phyloP scores from a whole-genome alignment of 2,113 vertebrate genomes.

The Oncorhynchus clarkii region DNA sequence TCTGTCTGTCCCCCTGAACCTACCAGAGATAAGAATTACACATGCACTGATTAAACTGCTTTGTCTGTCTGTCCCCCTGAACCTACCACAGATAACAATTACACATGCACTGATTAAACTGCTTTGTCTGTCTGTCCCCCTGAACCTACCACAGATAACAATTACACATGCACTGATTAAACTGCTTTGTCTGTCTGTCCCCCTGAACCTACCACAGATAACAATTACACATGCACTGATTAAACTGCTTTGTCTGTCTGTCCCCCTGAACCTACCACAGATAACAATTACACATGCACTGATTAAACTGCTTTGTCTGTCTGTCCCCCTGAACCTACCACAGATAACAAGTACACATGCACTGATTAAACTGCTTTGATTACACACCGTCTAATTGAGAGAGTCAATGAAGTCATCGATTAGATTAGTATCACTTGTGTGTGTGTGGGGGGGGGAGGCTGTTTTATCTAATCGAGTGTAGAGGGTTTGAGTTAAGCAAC shows the following conservation, averaged over 20 bases:
- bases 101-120: conserved; percentile 20
- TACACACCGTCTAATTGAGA: conserved; percentile 33
- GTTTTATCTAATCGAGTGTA: not conserved
- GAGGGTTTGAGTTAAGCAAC: not conserved
- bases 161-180: conserved; percentile 32
- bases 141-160: conserved; percentile 26
- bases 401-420: conserved; percentile 33
- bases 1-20: too few relatives aligned
- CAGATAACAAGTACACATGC: conserved; percentile 30
- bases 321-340: too few relatives aligned
- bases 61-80: not conserved
- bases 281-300: conserved; percentile 37
- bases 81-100: conserved; percentile 30
- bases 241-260: not conserved
- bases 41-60: conserved; percentile 15
- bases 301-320: conserved; percentile 3
- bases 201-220: not conserved
- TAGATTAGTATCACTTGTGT: conserved; percentile 15
- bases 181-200: not conserved
- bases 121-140: not conserved
- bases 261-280: conserved; percentile 7
- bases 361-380: conserved; percentile 12
- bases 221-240: conserved; percentile 30
- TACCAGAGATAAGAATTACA: conserved; percentile 35
- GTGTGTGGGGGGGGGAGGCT: too few relatives aligned